phyloP scores from a whole-genome alignment of 2,797 vertebrate genomes.

The Xenopus petersii region DNA sequence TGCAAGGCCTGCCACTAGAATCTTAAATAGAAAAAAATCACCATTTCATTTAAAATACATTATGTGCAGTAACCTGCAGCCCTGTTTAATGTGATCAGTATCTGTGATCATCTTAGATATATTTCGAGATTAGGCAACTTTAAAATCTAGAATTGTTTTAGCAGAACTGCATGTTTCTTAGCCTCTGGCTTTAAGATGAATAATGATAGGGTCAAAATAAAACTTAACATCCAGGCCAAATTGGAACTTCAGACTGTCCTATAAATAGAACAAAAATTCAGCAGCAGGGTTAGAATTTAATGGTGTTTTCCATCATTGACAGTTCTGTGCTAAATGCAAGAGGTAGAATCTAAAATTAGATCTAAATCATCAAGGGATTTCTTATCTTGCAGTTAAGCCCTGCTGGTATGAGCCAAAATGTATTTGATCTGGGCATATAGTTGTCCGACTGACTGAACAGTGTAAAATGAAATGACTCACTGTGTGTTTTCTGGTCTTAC shows the following conservation, averaged over 20 bases:
- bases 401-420: neutral
- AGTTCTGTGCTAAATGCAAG: constrained; percentile 52
- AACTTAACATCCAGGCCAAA: constrained; percentile 19
- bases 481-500: constrained; percentile 15
- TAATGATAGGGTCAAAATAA: constrained; percentile 11
- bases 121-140: too few relatives aligned
- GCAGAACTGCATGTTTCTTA: neutral
- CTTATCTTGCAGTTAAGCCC: constrained; percentile 15
- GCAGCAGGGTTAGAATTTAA: constrained; percentile 45
- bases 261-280: constrained; percentile 54
- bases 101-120: too few relatives aligned
- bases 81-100: too few relatives aligned
- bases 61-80: too few relatives aligned
- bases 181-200: constrained; percentile 14
- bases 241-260: constrained; percentile 10
- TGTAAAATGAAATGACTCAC: neutral
- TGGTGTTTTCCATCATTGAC: constrained; percentile 59
- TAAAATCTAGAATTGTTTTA: too few relatives aligned
- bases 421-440: neutral
- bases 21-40: too few relatives aligned
- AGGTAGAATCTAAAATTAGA: constrained; percentile 55
- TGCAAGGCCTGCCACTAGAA: too few relatives aligned
- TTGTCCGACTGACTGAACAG: neutral
- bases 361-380: constrained; percentile 29
- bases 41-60: too few relatives aligned